phyloP scores from a whole-genome alignment of 2,888 invertebrate species.

The Himalopsyche kuldschensis region DNA sequence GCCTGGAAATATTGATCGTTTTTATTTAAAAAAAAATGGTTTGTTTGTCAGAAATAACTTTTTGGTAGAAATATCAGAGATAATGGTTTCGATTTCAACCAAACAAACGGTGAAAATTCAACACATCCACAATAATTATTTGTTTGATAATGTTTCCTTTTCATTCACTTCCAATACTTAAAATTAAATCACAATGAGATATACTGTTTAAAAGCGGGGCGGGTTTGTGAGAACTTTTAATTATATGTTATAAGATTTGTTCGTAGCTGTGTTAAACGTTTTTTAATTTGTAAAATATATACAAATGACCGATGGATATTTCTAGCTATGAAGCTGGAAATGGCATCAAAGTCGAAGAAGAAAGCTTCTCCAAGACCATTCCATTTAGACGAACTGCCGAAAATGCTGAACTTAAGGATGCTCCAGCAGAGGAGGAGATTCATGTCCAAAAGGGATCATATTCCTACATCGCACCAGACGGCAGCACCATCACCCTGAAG shows the following conservation, averaged over 20 bases:
- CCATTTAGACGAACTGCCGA: slow-evolving; percentile 55
- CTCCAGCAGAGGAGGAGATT: slow-evolving; percentile 51
- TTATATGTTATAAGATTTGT: too few species aligned
- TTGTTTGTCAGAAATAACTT: not conserved
- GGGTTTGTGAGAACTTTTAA: too few species aligned
- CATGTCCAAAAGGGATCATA: slow-evolving; percentile 69
- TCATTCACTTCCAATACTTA: too few species aligned
- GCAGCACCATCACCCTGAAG: slow-evolving; percentile 65
- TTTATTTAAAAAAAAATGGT: too few species aligned
- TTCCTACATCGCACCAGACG: slow-evolving; percentile 72
- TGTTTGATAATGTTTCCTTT: not conserved
- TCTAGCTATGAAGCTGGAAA: slow-evolving; percentile 76
- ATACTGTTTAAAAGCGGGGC: too few species aligned
- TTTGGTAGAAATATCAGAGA: too few species aligned
- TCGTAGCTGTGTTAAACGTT: too few species aligned
- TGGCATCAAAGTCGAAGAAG: slow-evolving; percentile 75
- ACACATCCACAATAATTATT: not conserved
- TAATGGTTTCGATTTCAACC: not conserved
- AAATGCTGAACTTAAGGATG: slow-evolving; percentile 57
- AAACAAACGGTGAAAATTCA: too few species aligned
- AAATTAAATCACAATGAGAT: too few species aligned
- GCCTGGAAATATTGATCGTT: not conserved
- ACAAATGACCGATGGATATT: not conserved
- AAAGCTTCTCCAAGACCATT: slow-evolving; percentile 68
- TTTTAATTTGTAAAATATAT: too few species aligned